A percentile compares a stretch with the other conserved stretches of the same genome.
Conservation (phyloP, 2,888 invertebrate genomes). For the Chloromyia formosa region DNA sequence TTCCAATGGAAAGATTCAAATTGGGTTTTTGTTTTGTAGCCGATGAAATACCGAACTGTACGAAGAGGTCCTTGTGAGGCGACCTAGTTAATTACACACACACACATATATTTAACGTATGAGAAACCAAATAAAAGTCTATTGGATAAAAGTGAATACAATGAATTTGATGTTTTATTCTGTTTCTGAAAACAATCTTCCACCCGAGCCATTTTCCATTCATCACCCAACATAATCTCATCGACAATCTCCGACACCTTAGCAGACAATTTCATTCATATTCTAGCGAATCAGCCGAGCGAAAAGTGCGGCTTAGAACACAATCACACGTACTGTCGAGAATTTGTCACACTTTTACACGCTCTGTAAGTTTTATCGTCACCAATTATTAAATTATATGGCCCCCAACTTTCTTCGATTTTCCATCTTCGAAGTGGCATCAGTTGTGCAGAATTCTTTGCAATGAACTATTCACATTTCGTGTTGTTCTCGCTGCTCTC, state of each 20-base stretch:
- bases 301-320: not conserved
- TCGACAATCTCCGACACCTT: slow-evolving; percentile 28
- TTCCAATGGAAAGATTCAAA: not conserved
- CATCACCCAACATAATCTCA: not conserved
- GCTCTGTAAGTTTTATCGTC: slow-evolving; percentile 9
- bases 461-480: slow-evolving; percentile 6
- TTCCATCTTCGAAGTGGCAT: not conserved
- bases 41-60: too few species aligned
- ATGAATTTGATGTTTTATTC: not conserved
- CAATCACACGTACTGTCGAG: not conserved
- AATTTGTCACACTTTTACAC: slow-evolving; percentile 36
- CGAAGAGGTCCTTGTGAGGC: not conserved
- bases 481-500: not conserved
- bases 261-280: slow-evolving; percentile 22
- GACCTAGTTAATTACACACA: not conserved
- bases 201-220: not conserved
- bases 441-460: not conserved
- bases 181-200: too few species aligned
- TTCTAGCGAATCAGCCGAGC: not conserved
- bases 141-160: not conserved
- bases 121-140: slow-evolving; percentile 7
- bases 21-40: too few species aligned
- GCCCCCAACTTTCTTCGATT: not conserved
- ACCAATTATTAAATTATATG: not conserved
- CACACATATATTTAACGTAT: not conserved